Evolutionary conservation across 2,888 invertebrate species (phyloP), one percentile per base, ranked within the genome.

Genomic region (Agelastica alni): DNA sequence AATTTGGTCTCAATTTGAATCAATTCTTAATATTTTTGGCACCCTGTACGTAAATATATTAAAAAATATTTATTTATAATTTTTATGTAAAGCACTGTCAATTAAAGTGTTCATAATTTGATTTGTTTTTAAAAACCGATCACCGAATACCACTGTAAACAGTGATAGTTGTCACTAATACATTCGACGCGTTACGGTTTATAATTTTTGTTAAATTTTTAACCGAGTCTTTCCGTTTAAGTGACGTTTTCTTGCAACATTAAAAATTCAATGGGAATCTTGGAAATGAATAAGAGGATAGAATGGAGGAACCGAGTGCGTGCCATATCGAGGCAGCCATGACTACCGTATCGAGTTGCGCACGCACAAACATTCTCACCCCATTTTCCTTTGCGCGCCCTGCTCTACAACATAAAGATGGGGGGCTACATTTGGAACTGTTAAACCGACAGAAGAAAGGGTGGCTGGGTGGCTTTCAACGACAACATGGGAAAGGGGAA

Each of bases 311-410:
- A 51, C 56, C 42, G 36, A 44, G 55, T 43, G 56, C 56, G 59
- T 61, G 61, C 53, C 53, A 61, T 53, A 59, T 57, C 59, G 59
- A 34, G 60, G 59, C 63, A 53, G 63, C 63, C 63, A 64, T 64
- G 57, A 62, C 62, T 62, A 48, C 31, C 49, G 52, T 39, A 20
- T 41, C 31, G 34, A 22, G 26, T 37, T 53, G 59, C 62, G 60
- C 60, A 28, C 37, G 49, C 49, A 42, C 5, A 7, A 5, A 13
- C 16, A 41, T 49, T 42, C 39, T 20, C 47, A 30, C 49, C 45
- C 46, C 22, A 22, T 56, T 46, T 43, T 45, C 44, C 42, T 52
- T 49, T 49, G 47, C 52, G 56, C 48, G 53, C 57, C 58, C 60
- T 52, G 41, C 14, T 16, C 26, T 32, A 10, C 45, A 36, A 20